Evolutionary conservation across 2,888 invertebrate genomes (phyloP).

Genomic region (Steinernema carpocapsae): DNA sequence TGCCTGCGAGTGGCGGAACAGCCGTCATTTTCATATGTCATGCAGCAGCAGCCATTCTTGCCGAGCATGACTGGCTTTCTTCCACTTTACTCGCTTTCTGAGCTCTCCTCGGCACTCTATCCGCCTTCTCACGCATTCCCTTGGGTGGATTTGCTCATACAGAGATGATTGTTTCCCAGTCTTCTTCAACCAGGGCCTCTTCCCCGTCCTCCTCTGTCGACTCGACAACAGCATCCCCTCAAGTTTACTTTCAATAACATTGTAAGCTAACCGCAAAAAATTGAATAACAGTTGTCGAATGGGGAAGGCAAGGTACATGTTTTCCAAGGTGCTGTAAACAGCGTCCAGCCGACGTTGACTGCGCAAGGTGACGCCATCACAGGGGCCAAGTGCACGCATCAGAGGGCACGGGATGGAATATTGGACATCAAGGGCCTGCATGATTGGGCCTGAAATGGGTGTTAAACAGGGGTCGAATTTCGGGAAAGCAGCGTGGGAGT

Average conservation of each 20-base stretch:
- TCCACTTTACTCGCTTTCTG: conserved; percentile 26
- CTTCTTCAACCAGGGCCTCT: not conserved
- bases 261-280: not conserved
- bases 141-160: conserved; percentile 6
- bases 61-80: not conserved
- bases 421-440: too few species aligned
- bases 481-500: too few species aligned
- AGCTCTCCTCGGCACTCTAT: conserved; percentile 12
- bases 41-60: not conserved
- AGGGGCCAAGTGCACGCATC: too few species aligned
- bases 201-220: not conserved
- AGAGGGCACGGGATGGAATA: too few species aligned
- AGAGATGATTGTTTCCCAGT: conserved; percentile 31
- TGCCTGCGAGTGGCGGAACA: conserved; percentile 5
- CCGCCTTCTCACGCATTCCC: conserved; percentile 17
- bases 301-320: too few species aligned
- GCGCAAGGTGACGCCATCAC: too few species aligned
- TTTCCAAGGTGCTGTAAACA: too few species aligned
- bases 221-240: not conserved
- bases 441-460: too few species aligned
- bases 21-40: conserved; percentile 34
- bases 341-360: too few species aligned
- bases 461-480: too few species aligned
- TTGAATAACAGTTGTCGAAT: too few species aligned
- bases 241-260: conserved; percentile 14